Evolutionary conservation across 2,888 invertebrate species (phyloP).

Genomic region (Spilosoma lubricipeda): DNA sequence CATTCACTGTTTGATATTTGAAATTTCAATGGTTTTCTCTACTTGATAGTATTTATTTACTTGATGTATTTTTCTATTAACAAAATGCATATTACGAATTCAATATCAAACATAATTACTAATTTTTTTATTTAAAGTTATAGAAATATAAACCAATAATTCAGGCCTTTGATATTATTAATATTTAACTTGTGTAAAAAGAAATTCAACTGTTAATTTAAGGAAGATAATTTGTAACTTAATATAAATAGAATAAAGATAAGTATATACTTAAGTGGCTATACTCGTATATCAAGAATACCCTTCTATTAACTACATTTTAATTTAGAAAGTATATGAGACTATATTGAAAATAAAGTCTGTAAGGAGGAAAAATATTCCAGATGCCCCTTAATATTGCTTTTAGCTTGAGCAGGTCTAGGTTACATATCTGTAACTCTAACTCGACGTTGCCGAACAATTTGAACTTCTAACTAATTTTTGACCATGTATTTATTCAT

Average conservation of each 20-base stretch:
- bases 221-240: background rate
- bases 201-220: no score
- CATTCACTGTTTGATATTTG: constrained; percentile 55
- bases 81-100: no score
- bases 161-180: background rate
- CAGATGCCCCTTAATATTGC: background rate
- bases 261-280: background rate
- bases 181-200: background rate
- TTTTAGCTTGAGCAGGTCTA: no score
- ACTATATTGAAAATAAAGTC: no score
- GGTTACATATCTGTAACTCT: no score
- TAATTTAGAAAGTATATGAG: background rate
- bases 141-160: background rate
- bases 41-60: no score
- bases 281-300: background rate
- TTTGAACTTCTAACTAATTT: no score
- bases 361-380: background rate
- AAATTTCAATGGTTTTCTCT: constrained; percentile 58
- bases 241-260: background rate
- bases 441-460: no score
- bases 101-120: no score
- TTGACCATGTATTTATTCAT: no score
- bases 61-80: no score
- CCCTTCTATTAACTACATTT: background rate
- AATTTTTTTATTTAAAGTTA: no score